Percentiles rank a stretch among this genome's conserved stretches.
Conservation (phyloP, 2,888 invertebrate species). For the Sesia bembeciformis region DNA sequence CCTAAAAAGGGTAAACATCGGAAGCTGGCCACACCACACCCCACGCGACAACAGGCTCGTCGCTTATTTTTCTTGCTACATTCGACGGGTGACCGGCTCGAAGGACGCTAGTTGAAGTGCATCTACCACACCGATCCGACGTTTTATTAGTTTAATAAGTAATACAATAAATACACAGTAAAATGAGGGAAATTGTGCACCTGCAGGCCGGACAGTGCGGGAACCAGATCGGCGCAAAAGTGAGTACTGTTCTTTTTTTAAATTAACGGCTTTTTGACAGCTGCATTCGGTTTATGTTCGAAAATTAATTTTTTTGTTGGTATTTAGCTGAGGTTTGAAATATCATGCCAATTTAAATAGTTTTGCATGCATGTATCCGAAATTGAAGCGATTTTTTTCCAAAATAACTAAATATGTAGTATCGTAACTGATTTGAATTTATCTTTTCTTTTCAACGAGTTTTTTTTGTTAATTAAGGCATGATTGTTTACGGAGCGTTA, state of each 20-base stretch:
- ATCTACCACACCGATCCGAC: not conserved
- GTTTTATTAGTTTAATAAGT: conserved; percentile 15
- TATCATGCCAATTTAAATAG: too few species aligned
- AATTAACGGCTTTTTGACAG: not conserved
- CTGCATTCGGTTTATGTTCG: not conserved
- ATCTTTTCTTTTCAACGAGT: not conserved
- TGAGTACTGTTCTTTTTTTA: conserved; percentile 28
- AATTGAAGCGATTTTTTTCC: too few species aligned
- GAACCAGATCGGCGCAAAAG: conserved; percentile 84
- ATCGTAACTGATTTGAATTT: too few species aligned
- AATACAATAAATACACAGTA: conserved; percentile 28
- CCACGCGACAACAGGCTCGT: conserved; percentile 28
- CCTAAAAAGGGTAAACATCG: conserved; percentile 14
- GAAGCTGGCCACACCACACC: conserved; percentile 40
- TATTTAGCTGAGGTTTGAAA: too few species aligned
- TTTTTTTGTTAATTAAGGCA: not conserved
- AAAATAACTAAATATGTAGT: too few species aligned
- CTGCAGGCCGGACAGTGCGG: conserved; percentile 90
- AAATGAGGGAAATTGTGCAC: conserved; percentile 89
- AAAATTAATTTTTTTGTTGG: too few species aligned
- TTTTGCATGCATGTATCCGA: too few species aligned
- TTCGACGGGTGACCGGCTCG: conserved; percentile 33
- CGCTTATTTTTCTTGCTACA: conserved; percentile 37
- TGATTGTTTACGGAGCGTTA: not conserved
- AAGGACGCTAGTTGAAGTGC: conserved; percentile 5